A percentile compares a stretch with the other conserved stretches of the same genome.
Conservation (phyloP, 2,797 vertebrate species). For the Coregonus sp. region DNA sequence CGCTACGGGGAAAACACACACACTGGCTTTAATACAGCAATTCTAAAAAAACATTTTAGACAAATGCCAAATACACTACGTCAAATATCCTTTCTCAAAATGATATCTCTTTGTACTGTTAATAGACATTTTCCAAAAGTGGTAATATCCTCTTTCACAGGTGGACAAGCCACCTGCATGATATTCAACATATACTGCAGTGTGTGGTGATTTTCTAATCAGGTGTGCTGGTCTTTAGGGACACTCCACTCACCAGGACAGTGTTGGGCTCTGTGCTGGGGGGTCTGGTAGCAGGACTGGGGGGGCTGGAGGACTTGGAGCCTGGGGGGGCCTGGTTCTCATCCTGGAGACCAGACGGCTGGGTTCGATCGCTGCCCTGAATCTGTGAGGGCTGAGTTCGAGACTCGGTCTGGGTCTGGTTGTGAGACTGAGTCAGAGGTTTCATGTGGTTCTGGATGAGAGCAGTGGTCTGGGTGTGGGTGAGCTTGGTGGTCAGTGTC, state of each 20-base stretch:
- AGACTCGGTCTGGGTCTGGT: conserved; percentile 45
- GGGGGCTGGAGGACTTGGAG: conserved; percentile 53
- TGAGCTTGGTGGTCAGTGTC: conserved; percentile 55
- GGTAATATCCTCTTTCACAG: background rate
- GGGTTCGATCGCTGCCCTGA: conserved; percentile 20
- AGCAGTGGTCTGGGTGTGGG: conserved; percentile 65
- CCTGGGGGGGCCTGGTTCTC: conserved; percentile 75
- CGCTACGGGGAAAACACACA: background rate
- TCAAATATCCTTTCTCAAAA: background rate
- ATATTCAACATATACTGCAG: background rate
- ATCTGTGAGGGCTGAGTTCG: conserved; percentile 21
- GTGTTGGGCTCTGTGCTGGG: conserved; percentile 63
- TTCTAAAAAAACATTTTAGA: background rate
- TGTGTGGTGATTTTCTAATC: background rate
- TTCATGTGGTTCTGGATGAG: conserved; percentile 61
- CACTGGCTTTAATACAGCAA: background rate
- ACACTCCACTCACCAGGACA: conserved; percentile 60
- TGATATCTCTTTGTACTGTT: background rate
- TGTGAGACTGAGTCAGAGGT: conserved; percentile 54
- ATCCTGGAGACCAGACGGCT: conserved; percentile 52
- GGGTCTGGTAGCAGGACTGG: conserved; percentile 70
- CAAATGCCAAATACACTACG: background rate
- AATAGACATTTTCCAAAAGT: background rate
- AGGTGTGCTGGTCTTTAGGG: background rate
- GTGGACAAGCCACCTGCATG: background rate